phyloP scores from a whole-genome alignment of 2,797 vertebrate species.

The Channallabes apus region DNA sequence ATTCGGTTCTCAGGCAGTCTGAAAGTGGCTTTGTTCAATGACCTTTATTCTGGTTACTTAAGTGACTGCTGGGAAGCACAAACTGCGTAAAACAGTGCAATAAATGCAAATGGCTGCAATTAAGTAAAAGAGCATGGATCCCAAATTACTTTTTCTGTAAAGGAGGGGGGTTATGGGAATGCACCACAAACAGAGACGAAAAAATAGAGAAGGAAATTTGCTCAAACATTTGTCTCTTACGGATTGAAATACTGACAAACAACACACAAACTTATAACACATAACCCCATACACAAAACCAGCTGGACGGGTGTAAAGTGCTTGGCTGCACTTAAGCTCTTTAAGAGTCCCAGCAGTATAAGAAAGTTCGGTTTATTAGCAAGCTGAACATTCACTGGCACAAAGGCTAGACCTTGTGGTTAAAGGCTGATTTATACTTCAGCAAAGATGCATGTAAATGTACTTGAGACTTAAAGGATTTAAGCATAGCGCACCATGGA shows the following conservation, averaged over 20 bases:
- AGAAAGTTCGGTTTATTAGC: slow-evolving; percentile 62
- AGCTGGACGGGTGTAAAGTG: slow-evolving; percentile 39
- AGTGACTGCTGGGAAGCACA: slow-evolving; percentile 61
- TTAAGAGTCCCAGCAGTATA: slow-evolving; percentile 60
- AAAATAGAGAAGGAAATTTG: slow-evolving; percentile 14
- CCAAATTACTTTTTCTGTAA: slow-evolving; percentile 25
- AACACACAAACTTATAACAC: slow-evolving; percentile 6
- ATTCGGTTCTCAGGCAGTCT: slow-evolving; percentile 28
- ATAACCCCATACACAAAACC: slow-evolving; percentile 33
- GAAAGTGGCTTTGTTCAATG: slow-evolving; percentile 59
- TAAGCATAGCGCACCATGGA: not conserved
- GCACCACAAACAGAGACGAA: slow-evolving; percentile 12
- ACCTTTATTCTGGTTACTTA: slow-evolving; percentile 60
- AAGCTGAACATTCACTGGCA: slow-evolving; percentile 64
- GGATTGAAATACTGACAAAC: slow-evolving; percentile 3
- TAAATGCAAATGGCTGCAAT: slow-evolving; percentile 60
- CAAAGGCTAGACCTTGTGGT: slow-evolving; percentile 43
- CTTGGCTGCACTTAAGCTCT: slow-evolving; percentile 36
- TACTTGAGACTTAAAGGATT: not conserved
- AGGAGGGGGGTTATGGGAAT: slow-evolving; percentile 9
- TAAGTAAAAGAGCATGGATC: slow-evolving; percentile 57
- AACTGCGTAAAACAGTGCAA: slow-evolving; percentile 60
- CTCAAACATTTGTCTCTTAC: slow-evolving; percentile 6
- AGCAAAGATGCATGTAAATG: slow-evolving; percentile 17
- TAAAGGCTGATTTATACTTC: slow-evolving; percentile 35